These are phyloP conservation scores for Phymorhynchus buccinoides DNA, from an alignment of 1,140 invertebrate genomes.

Conservation along the genomic window DNA sequence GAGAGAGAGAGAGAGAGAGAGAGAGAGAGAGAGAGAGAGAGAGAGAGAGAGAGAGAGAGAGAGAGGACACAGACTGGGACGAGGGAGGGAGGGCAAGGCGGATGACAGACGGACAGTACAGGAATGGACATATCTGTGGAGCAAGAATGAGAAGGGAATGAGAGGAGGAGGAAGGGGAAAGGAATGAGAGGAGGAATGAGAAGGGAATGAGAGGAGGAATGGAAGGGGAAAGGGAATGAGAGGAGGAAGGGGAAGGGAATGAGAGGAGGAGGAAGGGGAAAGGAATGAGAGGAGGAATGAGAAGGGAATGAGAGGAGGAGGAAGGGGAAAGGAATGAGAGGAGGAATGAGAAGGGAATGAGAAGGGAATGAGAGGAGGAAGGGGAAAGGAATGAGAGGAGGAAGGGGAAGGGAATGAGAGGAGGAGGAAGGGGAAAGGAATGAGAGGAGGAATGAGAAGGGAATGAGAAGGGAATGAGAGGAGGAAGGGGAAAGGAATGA, in stretches of 20 bases:
- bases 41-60: constrained; percentile 4
- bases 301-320: neutral
- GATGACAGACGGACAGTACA: neutral
- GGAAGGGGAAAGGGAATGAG: too few relatives aligned
- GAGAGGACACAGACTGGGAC: neutral
- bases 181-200: too few relatives aligned
- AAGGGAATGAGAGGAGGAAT: too few relatives aligned
- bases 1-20: constrained; percentile 4
- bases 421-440: neutral
- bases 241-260: too few relatives aligned
- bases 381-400: too few relatives aligned
- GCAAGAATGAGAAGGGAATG: neutral
- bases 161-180: neutral
- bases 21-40: neutral
- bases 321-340: neutral
- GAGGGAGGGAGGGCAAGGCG: neutral
- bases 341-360: too few relatives aligned
- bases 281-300: too few relatives aligned
- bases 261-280: neutral
- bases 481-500: constrained; percentile 18
- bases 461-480: neutral
- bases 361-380: too few relatives aligned
- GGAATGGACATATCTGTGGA: neutral
- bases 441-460: too few relatives aligned
- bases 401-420: neutral